Evolutionary conservation across 2,888 invertebrate species (phyloP), one percentile per base, ranked within the genome.

Genomic region (Diogma glabrata): DNA sequence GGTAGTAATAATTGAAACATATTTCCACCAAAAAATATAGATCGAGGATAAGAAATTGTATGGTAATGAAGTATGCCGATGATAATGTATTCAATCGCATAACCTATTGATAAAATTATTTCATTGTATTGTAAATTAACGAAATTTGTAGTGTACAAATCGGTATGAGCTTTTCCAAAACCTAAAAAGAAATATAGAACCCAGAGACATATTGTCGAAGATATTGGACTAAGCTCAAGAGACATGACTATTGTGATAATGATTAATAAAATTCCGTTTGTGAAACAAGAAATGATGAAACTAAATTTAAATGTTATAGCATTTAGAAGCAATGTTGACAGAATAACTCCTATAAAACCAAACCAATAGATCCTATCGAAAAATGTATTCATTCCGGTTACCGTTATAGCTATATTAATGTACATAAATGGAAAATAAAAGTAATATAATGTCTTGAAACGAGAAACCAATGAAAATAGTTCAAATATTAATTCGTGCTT

Each of bases 41-140:
- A 45, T 3, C 3, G 12, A 1, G 45, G 45, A 3, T n/a, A n/a
- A 17, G 1, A 2, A 24, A 26, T 16, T 26, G 46, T 8, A 16
- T 46, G 24, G 8, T 46, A 24, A 3, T 46, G 24, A 4, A 46
- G 10, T 24, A 46, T 10, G 2, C 46, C 46, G 10, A 46, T 22
- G n/a, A 24, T 46, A 26, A 46, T 22, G 10, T 16, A 46, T 22
- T 50, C 43, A 3, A 50, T 28, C 3, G 28, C 16, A 24, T 50
- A 50, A 12, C 45, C 50, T n/a, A 43, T 3, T 3, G 20, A 19
- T 8, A 50, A 45, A 12, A 50, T 45, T 14, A 40, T 7, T 45
- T 50, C 50, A 19, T 40, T 43, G 12, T 40, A 45, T 45, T 43
- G 22, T 17, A 50, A 22, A 45, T 16, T 38, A 9, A 45, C 30